Evolutionary conservation across 2,888 invertebrate genomes (phyloP).

Genomic region (Heliconius hortense): DNA sequence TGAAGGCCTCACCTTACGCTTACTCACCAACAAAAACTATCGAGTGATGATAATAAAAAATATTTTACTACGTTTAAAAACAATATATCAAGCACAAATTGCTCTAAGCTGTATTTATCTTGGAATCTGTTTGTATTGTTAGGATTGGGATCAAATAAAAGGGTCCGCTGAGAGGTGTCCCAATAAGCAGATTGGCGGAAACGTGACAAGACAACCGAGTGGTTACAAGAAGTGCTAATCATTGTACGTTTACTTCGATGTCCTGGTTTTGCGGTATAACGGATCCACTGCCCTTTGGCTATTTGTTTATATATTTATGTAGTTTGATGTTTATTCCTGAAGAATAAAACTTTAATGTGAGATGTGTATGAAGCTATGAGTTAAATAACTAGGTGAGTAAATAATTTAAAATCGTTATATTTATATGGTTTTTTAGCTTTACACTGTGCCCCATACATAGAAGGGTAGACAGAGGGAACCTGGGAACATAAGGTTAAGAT

Average conservation of each 20-base stretch:
- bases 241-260: slow-evolving; percentile 53
- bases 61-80: neutral
- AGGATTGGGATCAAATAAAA: slow-evolving; percentile 68
- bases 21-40: neutral
- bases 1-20: too few relatives aligned
- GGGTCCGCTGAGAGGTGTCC: slow-evolving; percentile 71
- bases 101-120: slow-evolving; percentile 57
- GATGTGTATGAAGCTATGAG: neutral
- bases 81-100: slow-evolving; percentile 2
- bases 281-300: neutral
- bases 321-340: neutral
- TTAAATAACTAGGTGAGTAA: too few relatives aligned
- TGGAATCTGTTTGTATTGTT: slow-evolving; percentile 67
- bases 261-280: slow-evolving; percentile 43
- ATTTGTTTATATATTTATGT: neutral
- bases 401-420: too few relatives aligned
- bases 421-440: too few relatives aligned
- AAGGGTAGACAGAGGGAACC: too few relatives aligned
- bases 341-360: neutral
- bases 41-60: neutral
- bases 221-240: slow-evolving; percentile 54
- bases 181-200: slow-evolving; percentile 73
- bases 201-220: slow-evolving; percentile 70
- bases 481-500: too few relatives aligned
- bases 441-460: too few relatives aligned